These are phyloP conservation scores for Loris lydekkerianus DNA, from an alignment of 2,797 vertebrate genomes.

Conservation along the genomic window DNA sequence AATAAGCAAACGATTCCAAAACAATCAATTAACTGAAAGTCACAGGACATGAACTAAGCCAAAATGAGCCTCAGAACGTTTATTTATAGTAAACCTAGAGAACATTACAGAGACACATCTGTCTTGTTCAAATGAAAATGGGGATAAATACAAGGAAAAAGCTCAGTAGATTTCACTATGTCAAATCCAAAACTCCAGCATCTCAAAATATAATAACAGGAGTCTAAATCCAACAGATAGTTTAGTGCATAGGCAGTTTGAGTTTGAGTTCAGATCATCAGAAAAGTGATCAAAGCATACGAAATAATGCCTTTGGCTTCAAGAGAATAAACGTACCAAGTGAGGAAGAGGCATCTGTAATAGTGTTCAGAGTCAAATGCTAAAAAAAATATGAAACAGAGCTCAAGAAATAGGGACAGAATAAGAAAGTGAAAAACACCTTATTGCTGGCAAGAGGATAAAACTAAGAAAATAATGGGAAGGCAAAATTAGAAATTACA, in stretches of 20 bases:
- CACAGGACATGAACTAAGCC: not conserved
- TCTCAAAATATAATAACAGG: not conserved
- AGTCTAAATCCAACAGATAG: not conserved
- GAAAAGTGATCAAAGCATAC: not conserved
- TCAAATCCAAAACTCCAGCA: conserved; percentile 1
- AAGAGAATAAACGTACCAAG: not conserved
- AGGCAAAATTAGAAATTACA: not conserved
- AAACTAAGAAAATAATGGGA: not conserved
- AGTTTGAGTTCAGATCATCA: not conserved
- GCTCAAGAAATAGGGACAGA: not conserved
- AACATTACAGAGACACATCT: not conserved
- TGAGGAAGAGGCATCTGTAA: not conserved
- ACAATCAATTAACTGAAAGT: not conserved
- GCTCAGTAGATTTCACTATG: not conserved
- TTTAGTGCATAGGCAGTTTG: not conserved
- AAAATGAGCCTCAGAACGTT: not conserved
- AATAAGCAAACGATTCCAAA: not conserved
- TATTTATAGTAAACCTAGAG: conserved; percentile 2
- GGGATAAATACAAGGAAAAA: not conserved
- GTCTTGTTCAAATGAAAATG: conserved; percentile 32
- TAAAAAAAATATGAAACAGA: not conserved
- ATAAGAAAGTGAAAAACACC: not conserved
- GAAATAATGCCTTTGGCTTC: too few relatives aligned
- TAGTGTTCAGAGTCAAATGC: not conserved
- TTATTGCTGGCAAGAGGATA: conserved; percentile 20